These are phyloP conservation scores for Odontomyia ornata DNA, from an alignment of 2,888 invertebrate species.

Conservation along the genomic window DNA sequence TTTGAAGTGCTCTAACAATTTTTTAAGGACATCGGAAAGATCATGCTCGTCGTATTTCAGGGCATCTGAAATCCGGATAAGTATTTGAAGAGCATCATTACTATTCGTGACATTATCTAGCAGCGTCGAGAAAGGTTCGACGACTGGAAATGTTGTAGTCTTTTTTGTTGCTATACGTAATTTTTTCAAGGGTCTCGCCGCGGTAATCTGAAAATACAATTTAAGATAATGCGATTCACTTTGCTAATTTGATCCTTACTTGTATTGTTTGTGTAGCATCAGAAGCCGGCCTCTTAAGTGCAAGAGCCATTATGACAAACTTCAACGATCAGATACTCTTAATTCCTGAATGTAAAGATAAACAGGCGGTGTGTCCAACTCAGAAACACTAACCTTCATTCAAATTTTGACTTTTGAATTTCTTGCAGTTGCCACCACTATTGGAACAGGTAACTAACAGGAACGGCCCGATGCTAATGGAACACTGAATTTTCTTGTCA, in stretches of 20 bases:
- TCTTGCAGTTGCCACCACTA: too few relatives aligned
- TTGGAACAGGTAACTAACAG: too few relatives aligned
- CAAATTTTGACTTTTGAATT: too few relatives aligned
- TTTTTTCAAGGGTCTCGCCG: slow-evolving; percentile 25
- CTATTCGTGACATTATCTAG: slow-evolving; percentile 78
- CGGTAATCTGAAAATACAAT: background rate
- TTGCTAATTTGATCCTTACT: background rate
- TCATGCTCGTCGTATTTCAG: slow-evolving; percentile 71
- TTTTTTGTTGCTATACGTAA: slow-evolving; percentile 31
- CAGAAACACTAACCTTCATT: too few relatives aligned
- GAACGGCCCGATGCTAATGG: too few relatives aligned
- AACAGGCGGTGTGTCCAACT: too few relatives aligned
- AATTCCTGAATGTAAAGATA: too few relatives aligned
- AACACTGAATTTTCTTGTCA: too few relatives aligned
- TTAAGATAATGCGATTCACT: background rate
- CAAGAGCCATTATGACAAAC: slow-evolving; percentile 29
- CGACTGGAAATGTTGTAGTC: background rate
- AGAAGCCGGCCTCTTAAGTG: slow-evolving; percentile 17
- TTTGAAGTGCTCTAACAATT: slow-evolving; percentile 79
- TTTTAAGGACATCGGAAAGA: slow-evolving; percentile 70
- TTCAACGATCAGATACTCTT: too few relatives aligned
- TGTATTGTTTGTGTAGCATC: slow-evolving; percentile 37
- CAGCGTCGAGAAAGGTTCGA: slow-evolving; percentile 57
- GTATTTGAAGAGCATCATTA: slow-evolving; percentile 75
- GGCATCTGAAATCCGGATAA: slow-evolving; percentile 78